phyloP scores from a whole-genome alignment of 2,797 vertebrate genomes.

The Mareca penelope region DNA sequence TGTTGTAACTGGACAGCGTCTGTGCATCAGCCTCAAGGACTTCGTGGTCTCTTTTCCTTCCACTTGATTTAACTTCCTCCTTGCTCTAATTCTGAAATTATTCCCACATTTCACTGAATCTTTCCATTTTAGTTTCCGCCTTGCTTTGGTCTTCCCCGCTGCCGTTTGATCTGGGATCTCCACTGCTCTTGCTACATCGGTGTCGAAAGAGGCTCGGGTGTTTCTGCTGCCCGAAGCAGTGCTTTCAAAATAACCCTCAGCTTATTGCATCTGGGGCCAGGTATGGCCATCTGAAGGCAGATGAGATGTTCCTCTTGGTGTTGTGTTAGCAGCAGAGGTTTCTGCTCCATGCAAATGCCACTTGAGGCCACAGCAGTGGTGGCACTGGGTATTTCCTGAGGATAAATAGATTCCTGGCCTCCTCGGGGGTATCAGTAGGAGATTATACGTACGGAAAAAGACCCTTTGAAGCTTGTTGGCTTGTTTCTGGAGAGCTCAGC shows the following conservation, averaged over 20 bases:
- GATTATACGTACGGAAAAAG: background rate
- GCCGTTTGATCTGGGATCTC: conserved; percentile 47
- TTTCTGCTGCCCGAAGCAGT: background rate
- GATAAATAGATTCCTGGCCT: background rate
- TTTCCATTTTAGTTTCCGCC: conserved; percentile 39
- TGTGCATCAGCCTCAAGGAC: conserved; percentile 55
- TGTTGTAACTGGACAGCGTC: conserved; percentile 35
- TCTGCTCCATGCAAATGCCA: background rate
- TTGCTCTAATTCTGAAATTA: conserved; percentile 64
- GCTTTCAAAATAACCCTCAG: background rate
- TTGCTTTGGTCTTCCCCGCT: conserved; percentile 44
- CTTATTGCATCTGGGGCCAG: background rate
- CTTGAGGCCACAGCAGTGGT: background rate
- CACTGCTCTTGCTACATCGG: background rate
- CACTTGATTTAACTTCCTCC: conserved; percentile 38
- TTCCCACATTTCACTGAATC: conserved; percentile 56
- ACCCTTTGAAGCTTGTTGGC: background rate
- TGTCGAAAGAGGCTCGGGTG: background rate
- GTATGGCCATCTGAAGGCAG: background rate
- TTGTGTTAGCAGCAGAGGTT: background rate
- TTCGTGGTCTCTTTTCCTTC: conserved; percentile 58
- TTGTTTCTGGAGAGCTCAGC: background rate
- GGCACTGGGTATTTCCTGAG: background rate
- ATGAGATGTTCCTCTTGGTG: background rate
- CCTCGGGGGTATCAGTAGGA: background rate